phyloP scores from a whole-genome alignment of 2,888 invertebrate genomes.

The Apodemia duryi region DNA sequence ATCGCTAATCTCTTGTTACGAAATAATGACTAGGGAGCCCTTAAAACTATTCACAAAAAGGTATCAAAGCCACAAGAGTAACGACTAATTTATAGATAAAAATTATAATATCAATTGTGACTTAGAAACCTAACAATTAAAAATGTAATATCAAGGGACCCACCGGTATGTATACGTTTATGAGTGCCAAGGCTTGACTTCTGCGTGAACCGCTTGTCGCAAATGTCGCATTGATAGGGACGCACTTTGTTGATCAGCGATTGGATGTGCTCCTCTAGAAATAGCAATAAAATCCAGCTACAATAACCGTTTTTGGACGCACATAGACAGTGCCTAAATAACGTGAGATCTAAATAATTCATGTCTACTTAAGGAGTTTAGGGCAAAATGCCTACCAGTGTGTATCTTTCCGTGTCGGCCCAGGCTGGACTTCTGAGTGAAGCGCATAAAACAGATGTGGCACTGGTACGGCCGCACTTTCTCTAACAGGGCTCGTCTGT shows the following conservation, averaged over 20 bases:
- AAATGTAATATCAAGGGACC: constrained; percentile 74
- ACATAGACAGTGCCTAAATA: constrained; percentile 63
- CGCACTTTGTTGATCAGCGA: constrained; percentile 81
- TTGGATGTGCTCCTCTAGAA: constrained; percentile 81
- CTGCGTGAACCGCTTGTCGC: constrained; percentile 89
- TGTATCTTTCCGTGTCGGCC: constrained; percentile 87
- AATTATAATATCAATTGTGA: constrained; percentile 51
- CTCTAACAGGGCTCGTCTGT: constrained; percentile 81
- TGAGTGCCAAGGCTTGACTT: constrained; percentile 91
- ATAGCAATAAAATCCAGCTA: constrained; percentile 77
- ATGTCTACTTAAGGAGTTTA: constrained; percentile 75
- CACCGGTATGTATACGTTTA: constrained; percentile 87
- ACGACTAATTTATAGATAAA: constrained; percentile 33
- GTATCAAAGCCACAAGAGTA: constrained; percentile 71
- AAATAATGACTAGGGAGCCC: constrained; percentile 57
- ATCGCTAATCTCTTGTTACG: constrained; percentile 49
- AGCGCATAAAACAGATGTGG: constrained; percentile 85
- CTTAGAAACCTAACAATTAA: constrained; percentile 68
- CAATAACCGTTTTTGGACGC: constrained; percentile 59
- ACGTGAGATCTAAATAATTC: constrained; percentile 53
- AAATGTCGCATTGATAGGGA: constrained; percentile 85
- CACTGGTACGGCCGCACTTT: constrained; percentile 84
- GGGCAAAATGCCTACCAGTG: constrained; percentile 81
- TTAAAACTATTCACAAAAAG: constrained; percentile 78
- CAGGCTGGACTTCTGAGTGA: constrained; percentile 86